A percentile compares a stretch with the other conserved stretches of the same genome.
These are phyloP conservation scores for Zenarchopterus dispar DNA, from an alignment of 2,797 vertebrate species.

Conservation along the genomic window DNA sequence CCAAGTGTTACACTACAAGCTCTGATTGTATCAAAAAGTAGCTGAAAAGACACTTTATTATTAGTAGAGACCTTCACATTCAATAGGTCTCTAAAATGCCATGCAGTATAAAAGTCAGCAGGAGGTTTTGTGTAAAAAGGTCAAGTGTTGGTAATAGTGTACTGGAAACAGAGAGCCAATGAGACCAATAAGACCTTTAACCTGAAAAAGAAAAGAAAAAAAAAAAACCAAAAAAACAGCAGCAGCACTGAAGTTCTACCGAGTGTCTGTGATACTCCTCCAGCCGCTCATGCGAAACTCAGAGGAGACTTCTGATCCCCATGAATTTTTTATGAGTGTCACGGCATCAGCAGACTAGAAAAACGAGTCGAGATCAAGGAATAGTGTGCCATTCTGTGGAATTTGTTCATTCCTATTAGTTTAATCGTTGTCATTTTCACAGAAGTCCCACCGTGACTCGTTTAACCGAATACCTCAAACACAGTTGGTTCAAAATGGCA, in stretches of 20 bases:
- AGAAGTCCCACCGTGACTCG: neutral
- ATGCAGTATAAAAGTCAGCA: slow-evolving; percentile 19
- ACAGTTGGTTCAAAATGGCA: no score
- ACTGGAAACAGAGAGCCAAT: neutral
- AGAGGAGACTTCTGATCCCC: neutral
- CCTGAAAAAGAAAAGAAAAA: neutral
- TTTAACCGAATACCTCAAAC: neutral
- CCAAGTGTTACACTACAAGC: neutral
- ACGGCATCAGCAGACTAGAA: no score
- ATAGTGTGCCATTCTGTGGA: neutral
- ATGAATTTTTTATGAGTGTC: neutral
- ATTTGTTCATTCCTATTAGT: neutral
- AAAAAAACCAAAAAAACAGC: neutral
- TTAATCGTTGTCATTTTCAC: slow-evolving; percentile 1
- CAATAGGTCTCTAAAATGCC: slow-evolving; percentile 21
- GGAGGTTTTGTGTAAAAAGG: slow-evolving; percentile 38
- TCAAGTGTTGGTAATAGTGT: slow-evolving; percentile 22
- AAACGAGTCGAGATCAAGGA: neutral
- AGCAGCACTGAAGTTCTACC: neutral
- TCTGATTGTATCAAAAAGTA: neutral
- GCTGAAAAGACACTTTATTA: neutral
- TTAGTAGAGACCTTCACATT: slow-evolving; percentile 4
- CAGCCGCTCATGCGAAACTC: neutral
- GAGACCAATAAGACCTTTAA: slow-evolving; percentile 12
- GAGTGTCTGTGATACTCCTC: neutral